Conservation (phyloP, 2,888 invertebrate species). For the Sinohyriopsis cumingii region DNA sequence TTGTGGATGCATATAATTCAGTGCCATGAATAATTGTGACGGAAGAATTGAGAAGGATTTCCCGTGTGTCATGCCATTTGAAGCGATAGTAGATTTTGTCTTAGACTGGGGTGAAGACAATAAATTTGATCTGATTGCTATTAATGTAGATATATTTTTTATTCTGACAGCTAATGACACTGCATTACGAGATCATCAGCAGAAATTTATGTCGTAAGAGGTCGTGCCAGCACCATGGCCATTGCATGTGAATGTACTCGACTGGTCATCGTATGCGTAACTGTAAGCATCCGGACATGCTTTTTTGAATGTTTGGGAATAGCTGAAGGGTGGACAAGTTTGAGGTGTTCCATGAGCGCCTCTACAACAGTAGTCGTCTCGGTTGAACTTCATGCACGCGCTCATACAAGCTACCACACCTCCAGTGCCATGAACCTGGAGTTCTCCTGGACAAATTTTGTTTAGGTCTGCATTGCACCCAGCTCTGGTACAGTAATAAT, state of each 20-base stretch:
- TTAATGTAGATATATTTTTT: too few species aligned
- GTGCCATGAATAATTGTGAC: too few species aligned
- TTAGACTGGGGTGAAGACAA: too few species aligned
- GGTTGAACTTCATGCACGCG: conserved; percentile 73
- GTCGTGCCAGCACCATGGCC: conserved; percentile 17
- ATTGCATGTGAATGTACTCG: conserved; percentile 74
- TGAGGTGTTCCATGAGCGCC: conserved; percentile 71
- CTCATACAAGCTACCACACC: conserved; percentile 73
- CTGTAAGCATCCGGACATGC: conserved; percentile 76
- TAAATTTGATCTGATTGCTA: too few species aligned
- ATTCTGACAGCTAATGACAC: too few species aligned
- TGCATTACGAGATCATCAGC: conserved; percentile 1
- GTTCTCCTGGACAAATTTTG: conserved; percentile 69
- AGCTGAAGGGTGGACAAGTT: conserved; percentile 71
- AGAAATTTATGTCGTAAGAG: conserved; percentile 37
- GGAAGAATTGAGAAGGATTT: too few species aligned
- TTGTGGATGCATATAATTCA: too few species aligned
- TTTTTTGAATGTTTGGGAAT: conserved; percentile 73
- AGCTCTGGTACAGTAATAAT: conserved; percentile 70
- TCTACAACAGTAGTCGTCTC: conserved; percentile 74
- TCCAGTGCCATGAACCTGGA: conserved; percentile 42
- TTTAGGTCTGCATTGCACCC: conserved; percentile 69
- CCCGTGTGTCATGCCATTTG: too few species aligned
- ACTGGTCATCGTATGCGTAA: conserved; percentile 75
- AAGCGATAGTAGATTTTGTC: too few species aligned